Evolutionary conservation across 2,888 invertebrate genomes (phyloP).

Genomic region (Latheticus oryzae): DNA sequence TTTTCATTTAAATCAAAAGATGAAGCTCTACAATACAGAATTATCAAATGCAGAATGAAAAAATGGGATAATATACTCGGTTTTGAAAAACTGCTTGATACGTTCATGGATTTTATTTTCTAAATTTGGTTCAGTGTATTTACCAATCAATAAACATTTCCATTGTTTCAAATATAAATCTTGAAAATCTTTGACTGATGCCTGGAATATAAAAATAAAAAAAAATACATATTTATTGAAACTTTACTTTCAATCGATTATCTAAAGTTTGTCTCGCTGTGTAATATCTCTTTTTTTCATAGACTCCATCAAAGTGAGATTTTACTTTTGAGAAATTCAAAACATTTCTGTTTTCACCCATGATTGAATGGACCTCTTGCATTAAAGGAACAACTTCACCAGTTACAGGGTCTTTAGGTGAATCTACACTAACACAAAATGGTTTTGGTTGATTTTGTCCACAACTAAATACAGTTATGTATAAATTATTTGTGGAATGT

Average conservation of each 20-base stretch:
- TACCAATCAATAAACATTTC: slow-evolving; percentile 73
- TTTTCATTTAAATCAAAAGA: slow-evolving; percentile 51
- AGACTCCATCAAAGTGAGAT: slow-evolving; percentile 46
- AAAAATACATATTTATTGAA: slow-evolving; percentile 13
- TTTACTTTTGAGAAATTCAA: slow-evolving; percentile 44
- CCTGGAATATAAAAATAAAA: slow-evolving; percentile 62
- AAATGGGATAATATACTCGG: slow-evolving; percentile 47
- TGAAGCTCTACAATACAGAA: slow-evolving; percentile 39
- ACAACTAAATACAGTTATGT: slow-evolving; percentile 60
- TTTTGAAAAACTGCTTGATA: slow-evolving; percentile 68
- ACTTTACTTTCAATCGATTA: slow-evolving; percentile 48
- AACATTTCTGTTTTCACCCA: slow-evolving; percentile 50
- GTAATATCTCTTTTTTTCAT: slow-evolving; percentile 50
- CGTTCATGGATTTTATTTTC: slow-evolving; percentile 65
- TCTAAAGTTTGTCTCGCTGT: slow-evolving; percentile 45
- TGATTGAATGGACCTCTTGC: slow-evolving; percentile 55
- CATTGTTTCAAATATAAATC: slow-evolving; percentile 74
- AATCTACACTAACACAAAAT: slow-evolving; percentile 54
- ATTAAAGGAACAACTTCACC: slow-evolving; percentile 46
- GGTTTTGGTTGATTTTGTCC: slow-evolving; percentile 55
- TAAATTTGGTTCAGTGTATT: slow-evolving; percentile 66
- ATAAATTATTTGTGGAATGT: slow-evolving; percentile 53
- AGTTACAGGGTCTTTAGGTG: slow-evolving; percentile 48
- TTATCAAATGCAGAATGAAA: background rate
- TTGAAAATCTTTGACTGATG: slow-evolving; percentile 71